These are phyloP conservation scores for Panorpa germanica DNA, from an alignment of 2,888 invertebrate species.

Conservation along the genomic window DNA sequence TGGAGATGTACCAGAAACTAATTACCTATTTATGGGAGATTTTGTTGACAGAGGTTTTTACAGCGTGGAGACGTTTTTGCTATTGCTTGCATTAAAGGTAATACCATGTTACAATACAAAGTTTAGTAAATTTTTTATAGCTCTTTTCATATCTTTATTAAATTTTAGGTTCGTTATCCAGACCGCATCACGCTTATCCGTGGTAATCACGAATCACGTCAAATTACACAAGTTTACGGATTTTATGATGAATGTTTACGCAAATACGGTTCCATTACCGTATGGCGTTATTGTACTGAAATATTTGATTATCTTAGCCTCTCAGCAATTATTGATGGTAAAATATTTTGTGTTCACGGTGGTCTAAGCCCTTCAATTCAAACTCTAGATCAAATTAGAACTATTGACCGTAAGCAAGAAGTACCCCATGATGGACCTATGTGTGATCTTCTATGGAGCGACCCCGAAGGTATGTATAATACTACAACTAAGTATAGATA, in stretches of 20 bases:
- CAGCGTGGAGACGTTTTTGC: slow-evolving; percentile 94
- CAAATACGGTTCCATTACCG: slow-evolving; percentile 95
- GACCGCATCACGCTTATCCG: slow-evolving; percentile 96
- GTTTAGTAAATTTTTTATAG: slow-evolving; percentile 3
- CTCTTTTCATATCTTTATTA: not conserved
- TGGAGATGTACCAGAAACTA: slow-evolving; percentile 97
- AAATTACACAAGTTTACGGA: slow-evolving; percentile 99
- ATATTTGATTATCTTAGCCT: slow-evolving; percentile 95
- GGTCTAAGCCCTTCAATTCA: slow-evolving; percentile 97
- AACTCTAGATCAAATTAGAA: slow-evolving; percentile 94
- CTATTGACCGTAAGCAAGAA: slow-evolving; percentile 97
- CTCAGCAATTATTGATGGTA: slow-evolving; percentile 93
- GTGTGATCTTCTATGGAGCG: slow-evolving; percentile 99
- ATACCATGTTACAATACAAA: slow-evolving; percentile 12
- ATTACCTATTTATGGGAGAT: slow-evolving; percentile 98
- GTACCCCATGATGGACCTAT: slow-evolving; percentile 97
- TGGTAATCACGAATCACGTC: slow-evolving; percentile 97
- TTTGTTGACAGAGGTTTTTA: slow-evolving; percentile 99
- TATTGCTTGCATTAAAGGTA: slow-evolving; percentile 92
- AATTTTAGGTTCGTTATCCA: slow-evolving; percentile 79
- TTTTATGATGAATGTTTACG: slow-evolving; percentile 98
- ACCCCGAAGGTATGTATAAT: slow-evolving; percentile 71
- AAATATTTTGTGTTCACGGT: slow-evolving; percentile 99
- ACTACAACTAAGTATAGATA: slow-evolving; percentile 5
- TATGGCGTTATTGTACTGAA: slow-evolving; percentile 99